Evolutionary conservation across 2,797 vertebrate species (phyloP).

Genomic region (Characodon lateralis): DNA sequence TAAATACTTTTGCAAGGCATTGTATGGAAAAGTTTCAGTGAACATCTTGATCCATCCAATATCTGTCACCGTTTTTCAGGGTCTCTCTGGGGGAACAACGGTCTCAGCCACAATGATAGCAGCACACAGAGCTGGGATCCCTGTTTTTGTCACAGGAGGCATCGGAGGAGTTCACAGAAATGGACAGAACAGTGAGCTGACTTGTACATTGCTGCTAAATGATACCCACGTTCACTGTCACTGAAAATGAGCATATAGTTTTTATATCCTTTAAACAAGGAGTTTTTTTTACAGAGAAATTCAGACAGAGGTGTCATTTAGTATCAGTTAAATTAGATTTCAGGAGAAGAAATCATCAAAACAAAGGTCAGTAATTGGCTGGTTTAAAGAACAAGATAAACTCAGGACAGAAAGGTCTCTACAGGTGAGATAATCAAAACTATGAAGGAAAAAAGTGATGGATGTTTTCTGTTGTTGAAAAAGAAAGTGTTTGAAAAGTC

Average conservation of each 20-base stretch:
- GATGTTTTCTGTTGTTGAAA: not conserved
- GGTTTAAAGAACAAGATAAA: not conserved
- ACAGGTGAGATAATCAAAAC: no score
- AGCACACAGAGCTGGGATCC: slow-evolving; percentile 86
- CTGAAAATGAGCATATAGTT: not conserved
- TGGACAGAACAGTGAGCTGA: slow-evolving; percentile 86
- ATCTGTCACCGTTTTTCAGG: slow-evolving; percentile 68
- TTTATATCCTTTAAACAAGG: not conserved
- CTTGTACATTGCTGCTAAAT: not conserved
- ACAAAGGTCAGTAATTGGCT: not conserved
- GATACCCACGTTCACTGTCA: not conserved
- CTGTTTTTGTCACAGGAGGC: slow-evolving; percentile 89
- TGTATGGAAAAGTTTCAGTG: not conserved
- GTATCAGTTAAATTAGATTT: not conserved
- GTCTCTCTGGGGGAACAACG: slow-evolving; percentile 88
- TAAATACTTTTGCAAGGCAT: not conserved
- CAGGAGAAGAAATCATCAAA: not conserved
- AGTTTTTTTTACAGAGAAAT: not conserved
- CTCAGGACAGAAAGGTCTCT: not conserved
- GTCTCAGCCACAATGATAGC: slow-evolving; percentile 91
- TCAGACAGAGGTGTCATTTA: not conserved
- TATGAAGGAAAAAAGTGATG: not conserved
- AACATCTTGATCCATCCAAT: not conserved
- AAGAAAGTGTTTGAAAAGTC: not conserved
- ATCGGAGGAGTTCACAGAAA: slow-evolving; percentile 90